Conservation (phyloP, 2,113 vertebrate genomes). For the Pantherophis guttatus region DNA sequence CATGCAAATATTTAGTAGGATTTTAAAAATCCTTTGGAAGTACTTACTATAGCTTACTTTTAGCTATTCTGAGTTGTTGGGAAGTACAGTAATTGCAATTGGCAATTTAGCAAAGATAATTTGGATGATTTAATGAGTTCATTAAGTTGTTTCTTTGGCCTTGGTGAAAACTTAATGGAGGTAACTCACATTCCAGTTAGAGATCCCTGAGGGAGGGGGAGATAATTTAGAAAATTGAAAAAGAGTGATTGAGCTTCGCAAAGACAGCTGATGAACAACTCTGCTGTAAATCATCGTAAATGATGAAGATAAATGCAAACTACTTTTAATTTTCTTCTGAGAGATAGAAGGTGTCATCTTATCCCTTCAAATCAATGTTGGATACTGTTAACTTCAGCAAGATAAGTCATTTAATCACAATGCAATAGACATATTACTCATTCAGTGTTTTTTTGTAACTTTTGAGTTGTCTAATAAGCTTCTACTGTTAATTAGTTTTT, state of each 20-base stretch:
- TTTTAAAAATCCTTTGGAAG: neutral
- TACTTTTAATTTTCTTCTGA: neutral
- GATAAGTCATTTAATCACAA: neutral
- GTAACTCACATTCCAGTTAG: constrained; percentile 28
- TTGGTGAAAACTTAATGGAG: constrained; percentile 36
- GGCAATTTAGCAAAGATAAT: constrained; percentile 20
- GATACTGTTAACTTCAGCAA: neutral
- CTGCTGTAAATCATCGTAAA: constrained; percentile 14
- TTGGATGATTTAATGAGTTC: constrained; percentile 28
- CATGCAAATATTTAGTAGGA: neutral
- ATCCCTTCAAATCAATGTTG: constrained; percentile 10
- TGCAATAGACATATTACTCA: neutral
- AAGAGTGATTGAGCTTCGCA: constrained; percentile 13
- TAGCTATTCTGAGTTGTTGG: constrained; percentile 17
- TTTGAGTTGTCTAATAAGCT: neutral
- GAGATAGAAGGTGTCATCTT: constrained; percentile 2
- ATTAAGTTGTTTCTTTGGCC: constrained; percentile 24
- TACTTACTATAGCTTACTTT: constrained; percentile 10
- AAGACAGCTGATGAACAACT: constrained; percentile 15
- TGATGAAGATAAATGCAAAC: constrained; percentile 33
- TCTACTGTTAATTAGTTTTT: neutral
- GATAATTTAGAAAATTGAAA: constrained; percentile 14
- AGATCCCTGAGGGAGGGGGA: constrained; percentile 19
- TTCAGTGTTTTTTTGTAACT: neutral
- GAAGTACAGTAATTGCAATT: constrained; percentile 28